Evolutionary conservation across 2,797 vertebrate genomes (phyloP), one percentile per base, ranked within the genome.

Genomic region (Poeciliopsis gracilis): DNA sequence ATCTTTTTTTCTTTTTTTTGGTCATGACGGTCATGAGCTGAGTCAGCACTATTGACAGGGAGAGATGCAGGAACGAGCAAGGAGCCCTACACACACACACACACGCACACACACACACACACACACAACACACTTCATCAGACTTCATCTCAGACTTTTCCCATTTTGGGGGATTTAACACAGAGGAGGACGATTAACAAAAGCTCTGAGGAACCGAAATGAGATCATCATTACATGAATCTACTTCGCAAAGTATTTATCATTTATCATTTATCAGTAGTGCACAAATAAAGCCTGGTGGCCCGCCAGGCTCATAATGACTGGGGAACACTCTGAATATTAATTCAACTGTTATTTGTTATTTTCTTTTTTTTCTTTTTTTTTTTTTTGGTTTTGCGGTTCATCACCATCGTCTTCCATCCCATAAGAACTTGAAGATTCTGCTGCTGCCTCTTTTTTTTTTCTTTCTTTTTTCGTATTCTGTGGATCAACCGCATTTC

Each of bases 1-100:
- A 86, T 55, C 33, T 33, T 33, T 33, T 33, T 33, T 33, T 33
- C 33, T 2, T 53, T 25, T 10, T 10, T 20, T 20, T 25, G 3
- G 25, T 25, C 70, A 88, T 72, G 45, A 47, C 33, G 63, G 71
- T 71, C 59, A 47, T 78, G 73, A 87, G 86, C 87, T 90, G 80
- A 88, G 77, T 23, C 18, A 49, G 77, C 82, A 80, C n/a, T 76
- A 36, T 75, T 23, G 75, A 75, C n/a, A 70, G 75, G 78, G 78
- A 82, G 78, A 81, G 77, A 15, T n/a, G 25, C 2, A 45, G 41
- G 61, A 59, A 86, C 49, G 73, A 84, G 77, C 30, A 16, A 20
- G n/a, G 45, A 23, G 63, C 33, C 33, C 33, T 2, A 30, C 30
- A 30, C 30, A 30, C 30, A 38, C 38, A 7, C 38, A 38, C 38